Evolutionary conservation across 1,140 invertebrate species (phyloP), one percentile per base, ranked within the genome.

Genomic region (Diplogasteroides magnus): DNA sequence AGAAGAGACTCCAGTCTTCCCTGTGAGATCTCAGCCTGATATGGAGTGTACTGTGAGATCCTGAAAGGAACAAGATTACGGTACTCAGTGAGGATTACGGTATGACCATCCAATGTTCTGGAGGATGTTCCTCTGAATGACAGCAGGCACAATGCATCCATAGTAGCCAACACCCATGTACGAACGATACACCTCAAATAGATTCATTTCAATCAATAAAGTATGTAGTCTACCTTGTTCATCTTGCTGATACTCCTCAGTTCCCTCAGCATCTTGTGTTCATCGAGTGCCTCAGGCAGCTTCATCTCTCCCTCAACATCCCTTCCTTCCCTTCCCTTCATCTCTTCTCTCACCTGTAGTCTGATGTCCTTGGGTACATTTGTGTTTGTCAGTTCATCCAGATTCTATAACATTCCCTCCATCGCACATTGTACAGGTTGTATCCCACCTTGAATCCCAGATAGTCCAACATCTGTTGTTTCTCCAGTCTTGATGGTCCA

Each of bases 21-120:
- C 85, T 98, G 96, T 0, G 96, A 89, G 26, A 98, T 90, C 88
- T 99, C 97, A 6, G 88, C 86, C 77, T 89, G 88, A 74, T 89
- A 89, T 0, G 88, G 88, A 19, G 88, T 89, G 78, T 89, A 89
- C 81, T 87, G 87, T 1, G 88, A 89, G 25, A 84, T 85, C 87
- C 88, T 88, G 74, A 71, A 75, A 64, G 29, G 60, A 76, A 1
- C 19, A 19, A 19, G 57, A 73, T 15, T 48, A 48, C 37, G 19
- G 37, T 48, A 48, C 6, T 48, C 37, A n/a, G n/a, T n/a, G n/a
- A n/a, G n/a, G n/a, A n/a, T n/a, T n/a, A n/a, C n/a, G n/a, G n/a
- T n/a, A n/a, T n/a, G n/a, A 93, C 96, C 95, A 98, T 86, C 95
- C 96, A 65, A 96, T 95, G 87, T 98, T 98, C 87, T 99, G 95